These are phyloP conservation scores for Drosophila santomea DNA, from an alignment of 1,140 invertebrate genomes.

Conservation along the genomic window DNA sequence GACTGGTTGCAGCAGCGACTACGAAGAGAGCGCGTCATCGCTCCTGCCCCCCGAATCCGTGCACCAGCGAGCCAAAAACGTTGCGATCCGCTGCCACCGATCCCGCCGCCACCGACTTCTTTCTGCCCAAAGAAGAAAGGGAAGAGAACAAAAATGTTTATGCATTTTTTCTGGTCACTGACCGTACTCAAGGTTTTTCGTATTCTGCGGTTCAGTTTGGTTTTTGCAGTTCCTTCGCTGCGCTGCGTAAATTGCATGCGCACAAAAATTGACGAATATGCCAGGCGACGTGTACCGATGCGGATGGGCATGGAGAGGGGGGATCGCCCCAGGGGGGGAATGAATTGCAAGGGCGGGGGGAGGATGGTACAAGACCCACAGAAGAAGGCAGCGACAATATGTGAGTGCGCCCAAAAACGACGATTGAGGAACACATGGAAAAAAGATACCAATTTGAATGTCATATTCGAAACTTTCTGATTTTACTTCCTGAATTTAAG, in stretches of 20 bases:
- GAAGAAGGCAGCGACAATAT: conserved; percentile 57
- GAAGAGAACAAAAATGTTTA: conserved; percentile 78
- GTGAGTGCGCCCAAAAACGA: conserved; percentile 55
- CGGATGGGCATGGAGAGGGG: conserved; percentile 4
- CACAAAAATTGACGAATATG: conserved; percentile 83
- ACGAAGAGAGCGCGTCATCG: conserved; percentile 2
- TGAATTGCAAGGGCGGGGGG: not conserved
- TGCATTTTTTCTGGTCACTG: conserved; percentile 82
- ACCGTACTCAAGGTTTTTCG: conserved; percentile 83
- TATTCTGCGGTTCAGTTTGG: conserved; percentile 65
- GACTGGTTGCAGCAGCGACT: conserved; percentile 56
- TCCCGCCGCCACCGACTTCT: not conserved
- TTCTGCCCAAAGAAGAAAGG: conserved; percentile 37
- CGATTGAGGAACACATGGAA: not conserved
- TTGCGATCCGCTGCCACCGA: not conserved
- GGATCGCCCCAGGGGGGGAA: not conserved
- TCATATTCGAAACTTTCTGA: no score
- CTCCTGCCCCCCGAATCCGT: conserved; percentile 10
- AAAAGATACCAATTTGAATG: not conserved
- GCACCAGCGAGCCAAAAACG: not conserved
- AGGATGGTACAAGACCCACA: conserved; percentile 14
- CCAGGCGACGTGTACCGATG: conserved; percentile 60
- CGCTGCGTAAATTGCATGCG: conserved; percentile 80
- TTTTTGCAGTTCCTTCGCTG: conserved; percentile 48
- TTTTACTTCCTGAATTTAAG: not conserved